Base-by-base conservation (phyloP, 2,888 invertebrate species). In the Himalopsyche kuldschensis region DNA sequence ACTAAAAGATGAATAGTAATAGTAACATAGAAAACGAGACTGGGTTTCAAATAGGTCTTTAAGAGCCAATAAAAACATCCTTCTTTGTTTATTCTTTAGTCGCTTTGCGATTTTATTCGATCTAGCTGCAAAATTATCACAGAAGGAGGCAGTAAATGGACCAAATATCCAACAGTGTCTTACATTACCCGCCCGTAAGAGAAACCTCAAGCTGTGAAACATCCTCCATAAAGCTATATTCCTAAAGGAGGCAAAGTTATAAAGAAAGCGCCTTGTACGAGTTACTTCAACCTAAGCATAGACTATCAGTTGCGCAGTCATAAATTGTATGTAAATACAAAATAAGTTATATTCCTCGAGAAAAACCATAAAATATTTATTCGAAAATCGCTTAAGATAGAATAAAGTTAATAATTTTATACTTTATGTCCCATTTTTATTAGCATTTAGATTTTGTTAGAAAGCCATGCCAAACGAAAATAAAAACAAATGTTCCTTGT, bases 61-160 rank as follows among this genome's bases (percentile, higher is more conserved):
- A 11, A 69, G 69, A 30, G 69, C 15, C 30, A 27, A 30, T 69
- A 27, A 69, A 69, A 69, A 27, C 69, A 69, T 30, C 69, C 30
- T 30, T 69, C 69, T 69, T 69, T 69, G 69, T 30, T 69, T 69
- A 30, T 69, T 69, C 69, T 69, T 69, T 69, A 69, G 69, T 69
- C 27, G 69, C 69, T 27, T 69, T 69, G 27, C 69, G 41, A 32
- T 76, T 76, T 76, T 76, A 76, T 76, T 76, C 41, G 20, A 32
- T 76, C 76, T 41, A 76, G 35, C 76, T 35, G 76, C 32, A 76
- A 76, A 35, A 76, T 76, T 41, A 76, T 76, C 76, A 76, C 76
- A 32, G 76, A 41, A 41, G 76, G 76, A 35, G 76, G 76, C 41
- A 32, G 41, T 76, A 76, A 76, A 76, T 76, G 76, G 76, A 76